phyloP scores from a whole-genome alignment of 1,140 invertebrate species.

The Philotrypesis tridentata region DNA sequence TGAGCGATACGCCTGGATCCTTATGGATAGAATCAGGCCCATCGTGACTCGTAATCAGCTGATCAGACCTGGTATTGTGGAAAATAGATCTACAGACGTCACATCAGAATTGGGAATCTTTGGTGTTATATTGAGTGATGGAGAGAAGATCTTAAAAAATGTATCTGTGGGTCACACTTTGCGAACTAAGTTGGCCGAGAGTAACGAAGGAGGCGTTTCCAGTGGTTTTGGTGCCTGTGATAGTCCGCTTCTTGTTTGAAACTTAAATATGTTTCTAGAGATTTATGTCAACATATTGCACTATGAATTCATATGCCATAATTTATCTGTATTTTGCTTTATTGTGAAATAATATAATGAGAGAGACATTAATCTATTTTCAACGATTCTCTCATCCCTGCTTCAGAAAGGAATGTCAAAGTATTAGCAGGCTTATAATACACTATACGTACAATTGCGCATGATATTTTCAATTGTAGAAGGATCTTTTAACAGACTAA shows the following conservation, averaged over 20 bases:
- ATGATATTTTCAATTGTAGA: too few relatives aligned
- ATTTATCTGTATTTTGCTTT: too few relatives aligned
- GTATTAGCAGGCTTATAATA: too few relatives aligned
- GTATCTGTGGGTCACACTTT: constrained; percentile 91
- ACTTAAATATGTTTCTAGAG: too few relatives aligned
- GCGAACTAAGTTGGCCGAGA: constrained; percentile 88
- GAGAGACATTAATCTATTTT: too few relatives aligned
- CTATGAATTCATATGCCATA: too few relatives aligned
- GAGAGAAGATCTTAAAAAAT: constrained; percentile 81
- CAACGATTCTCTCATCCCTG: too few relatives aligned
- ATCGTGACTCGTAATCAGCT: constrained; percentile 86
- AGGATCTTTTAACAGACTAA: too few relatives aligned
- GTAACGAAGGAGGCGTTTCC: constrained; percentile 93
- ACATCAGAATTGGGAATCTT: constrained; percentile 96
- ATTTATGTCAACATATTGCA: too few relatives aligned
- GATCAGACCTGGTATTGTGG: constrained; percentile 77
- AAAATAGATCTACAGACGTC: constrained; percentile 55
- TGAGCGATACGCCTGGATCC: constrained; percentile 90
- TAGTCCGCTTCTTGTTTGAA: constrained; percentile 74
- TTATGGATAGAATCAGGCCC: constrained; percentile 94
- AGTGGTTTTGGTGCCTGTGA: constrained; percentile 91
- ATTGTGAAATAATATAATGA: too few relatives aligned
- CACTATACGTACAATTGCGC: too few relatives aligned
- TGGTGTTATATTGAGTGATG: constrained; percentile 89
- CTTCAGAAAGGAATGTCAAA: too few relatives aligned